Base-by-base conservation (phyloP, 2,888 invertebrate species). In the Acanthosepion pharaonis region DNA sequence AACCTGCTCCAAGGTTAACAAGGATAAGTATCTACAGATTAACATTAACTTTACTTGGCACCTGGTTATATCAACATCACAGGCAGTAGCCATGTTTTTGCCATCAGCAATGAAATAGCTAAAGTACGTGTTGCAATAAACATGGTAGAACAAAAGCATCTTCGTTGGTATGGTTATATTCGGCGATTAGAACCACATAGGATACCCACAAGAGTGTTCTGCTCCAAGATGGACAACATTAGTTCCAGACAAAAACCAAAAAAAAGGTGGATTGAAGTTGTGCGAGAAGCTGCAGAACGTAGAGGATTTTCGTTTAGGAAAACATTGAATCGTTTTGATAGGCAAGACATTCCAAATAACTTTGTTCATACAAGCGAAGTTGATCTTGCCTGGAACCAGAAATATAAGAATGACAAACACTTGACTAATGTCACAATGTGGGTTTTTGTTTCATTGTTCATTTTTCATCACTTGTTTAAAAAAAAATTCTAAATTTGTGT, bases 251-350 rank as follows among this genome's bases (percentile, higher is more conserved):
- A 53, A 5, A 93, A 93, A 93, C n/a, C 93, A 28, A 93, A 93
- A 53, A 93, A 93, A 49, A 93, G 53, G 53, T 93, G 93, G 93
- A 49, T 53, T 53, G 51, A 93, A 28, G 25, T 93, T 51, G 93
- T 93, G n/a, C 18, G 93, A 33, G 53, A 93, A n/a, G 93, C 51
- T 93, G 93, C 93, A 49, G 93, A 93, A 53, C 93, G 93, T 93
- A 28, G 25, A 49, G 93, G 93, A 49, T n/a, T 93, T 93, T 49
- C 93, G 5, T 53, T 93, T 15, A 93, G 93, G 20, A 93, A 93
- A n/a, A 25, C 93, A 28, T 49, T 49, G 18, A 49, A 51, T 9
- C 93, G 53, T 93, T 51, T 93, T 28, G 93, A 93, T 93, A 18
- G 25, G 51, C 51, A 93, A 15, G 53, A 93, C 25, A n/a, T 93